Evolutionary conservation across 2,888 invertebrate species (phyloP).

Genomic region (Helicoverpa assulta): DNA sequence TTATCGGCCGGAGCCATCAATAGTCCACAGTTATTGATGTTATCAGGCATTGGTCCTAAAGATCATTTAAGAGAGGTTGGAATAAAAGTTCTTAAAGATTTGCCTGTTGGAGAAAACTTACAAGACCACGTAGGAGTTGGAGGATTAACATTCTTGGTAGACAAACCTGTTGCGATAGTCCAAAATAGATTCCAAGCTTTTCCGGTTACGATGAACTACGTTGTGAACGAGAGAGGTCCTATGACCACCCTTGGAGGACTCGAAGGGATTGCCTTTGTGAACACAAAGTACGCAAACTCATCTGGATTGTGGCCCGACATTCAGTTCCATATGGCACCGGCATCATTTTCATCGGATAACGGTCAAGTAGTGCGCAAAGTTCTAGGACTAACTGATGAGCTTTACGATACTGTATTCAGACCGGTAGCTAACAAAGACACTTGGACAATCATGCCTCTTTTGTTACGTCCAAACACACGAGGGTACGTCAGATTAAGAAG

Average conservation of each 20-base stretch:
- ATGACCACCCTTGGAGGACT: slow-evolving; percentile 97
- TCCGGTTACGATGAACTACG: slow-evolving; percentile 95
- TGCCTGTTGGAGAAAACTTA: slow-evolving; percentile 94
- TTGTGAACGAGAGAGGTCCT: slow-evolving; percentile 94
- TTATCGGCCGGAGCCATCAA: slow-evolving; percentile 97
- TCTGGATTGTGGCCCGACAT: slow-evolving; percentile 96
- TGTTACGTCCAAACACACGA: slow-evolving; percentile 94
- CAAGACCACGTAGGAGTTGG: slow-evolving; percentile 97
- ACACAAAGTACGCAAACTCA: slow-evolving; percentile 95
- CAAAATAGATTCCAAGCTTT: slow-evolving; percentile 94
- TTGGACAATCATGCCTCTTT: slow-evolving; percentile 96
- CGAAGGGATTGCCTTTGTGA: slow-evolving; percentile 96
- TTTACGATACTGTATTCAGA: slow-evolving; percentile 94
- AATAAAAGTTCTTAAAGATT: slow-evolving; percentile 93
- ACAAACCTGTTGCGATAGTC: slow-evolving; percentile 95
- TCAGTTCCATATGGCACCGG: slow-evolving; percentile 98
- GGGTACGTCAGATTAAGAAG: slow-evolving; percentile 94
- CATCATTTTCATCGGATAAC: slow-evolving; percentile 95
- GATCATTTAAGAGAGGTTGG: slow-evolving; percentile 92
- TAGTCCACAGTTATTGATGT: slow-evolving; percentile 97
- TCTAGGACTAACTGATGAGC: slow-evolving; percentile 94
- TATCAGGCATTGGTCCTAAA: slow-evolving; percentile 95
- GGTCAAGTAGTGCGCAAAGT: slow-evolving; percentile 94
- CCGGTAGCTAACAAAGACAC: slow-evolving; percentile 95
- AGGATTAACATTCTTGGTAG: slow-evolving; percentile 94